Evolutionary conservation across 92 coral and sea anemone genomes (phyloP), one percentile per base, ranked within the genome.

Genomic region (Siderastrea radians): DNA sequence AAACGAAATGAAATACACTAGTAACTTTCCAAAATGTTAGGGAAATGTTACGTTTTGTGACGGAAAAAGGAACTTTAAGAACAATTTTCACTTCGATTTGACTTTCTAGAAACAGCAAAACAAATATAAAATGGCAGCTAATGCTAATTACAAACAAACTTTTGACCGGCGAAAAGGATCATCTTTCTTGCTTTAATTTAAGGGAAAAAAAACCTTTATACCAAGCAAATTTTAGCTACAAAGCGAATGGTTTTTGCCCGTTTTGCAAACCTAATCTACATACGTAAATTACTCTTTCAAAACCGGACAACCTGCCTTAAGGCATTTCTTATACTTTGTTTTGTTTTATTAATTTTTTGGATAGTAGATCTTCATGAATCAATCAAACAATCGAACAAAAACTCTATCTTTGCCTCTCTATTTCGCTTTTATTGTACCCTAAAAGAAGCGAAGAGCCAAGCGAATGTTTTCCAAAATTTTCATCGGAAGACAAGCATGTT

Each of bases 321-420:
- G 59, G 68, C 59, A 55, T 15, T n/a, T 11, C 13, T 57, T 71
- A 9, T 48, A 16, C 55, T 44, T 82, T 70, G 68, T n/a, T 46
- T 58, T 43, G 74, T 26, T 59, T 82, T 47, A 46, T 68, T 46
- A 55, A 55, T 17, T 45, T 14, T 70, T 46, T 7, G 47, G 83
- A 78, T 62, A 49, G 72, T 49, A 79, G 64, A 61, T 79, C 71
- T 49, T n/a, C 8, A 69, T 2, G 53, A 15, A 48, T 19, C 9
- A 17, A 26, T 11, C 48, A 55, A 55, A 52, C 66, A 68, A 53
- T 68, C 76, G n/a, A 54, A 19, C 86, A 82, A 17, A 82, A 70
- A 46, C 48, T 69, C 43, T 52, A 2, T 44, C 53, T 80, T 67
- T 80, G 49, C 64, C 46, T 67, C 64, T 12, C 75, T 55, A 61